Evolutionary conservation across 2,888 invertebrate genomes (phyloP).

Genomic region (Pediacus dermestoides): DNA sequence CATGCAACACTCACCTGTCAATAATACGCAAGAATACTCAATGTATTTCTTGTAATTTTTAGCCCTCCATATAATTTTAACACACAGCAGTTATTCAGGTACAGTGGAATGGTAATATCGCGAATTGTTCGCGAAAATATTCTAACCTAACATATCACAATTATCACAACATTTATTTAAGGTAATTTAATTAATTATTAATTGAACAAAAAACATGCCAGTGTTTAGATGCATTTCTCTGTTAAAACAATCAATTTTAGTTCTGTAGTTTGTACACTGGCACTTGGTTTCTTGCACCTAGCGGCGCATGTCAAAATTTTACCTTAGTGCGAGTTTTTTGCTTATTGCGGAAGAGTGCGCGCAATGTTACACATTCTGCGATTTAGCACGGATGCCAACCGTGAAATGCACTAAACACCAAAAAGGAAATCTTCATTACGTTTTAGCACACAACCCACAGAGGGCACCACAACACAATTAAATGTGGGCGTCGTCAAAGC

Average conservation of each 20-base stretch:
- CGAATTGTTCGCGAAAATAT: slow-evolving; percentile 23
- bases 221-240: slow-evolving; percentile 39
- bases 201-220: slow-evolving; percentile 33
- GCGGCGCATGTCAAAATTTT: slow-evolving; percentile 36
- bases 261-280: slow-evolving; percentile 36
- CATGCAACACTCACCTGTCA: slow-evolving; percentile 27
- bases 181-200: slow-evolving; percentile 9
- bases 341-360: slow-evolving; percentile 32
- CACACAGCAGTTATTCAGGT: slow-evolving; percentile 34
- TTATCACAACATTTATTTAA: slow-evolving; percentile 42
- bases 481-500: too few species aligned
- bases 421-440: too few species aligned
- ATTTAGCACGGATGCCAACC: slow-evolving; percentile 11
- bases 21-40: slow-evolving; percentile 21
- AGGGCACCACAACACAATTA: too few species aligned
- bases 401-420: slow-evolving; percentile 1
- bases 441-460: too few species aligned
- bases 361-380: slow-evolving; percentile 20
- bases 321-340: slow-evolving; percentile 33
- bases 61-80: slow-evolving; percentile 31
- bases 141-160: slow-evolving; percentile 43
- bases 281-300: slow-evolving; percentile 36
- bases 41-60: slow-evolving; percentile 18
- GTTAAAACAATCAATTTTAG: slow-evolving; percentile 41
- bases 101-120: slow-evolving; percentile 29